phyloP scores from a whole-genome alignment of 2,113 vertebrate genomes.

The Poeciliopsis turrubarensis region DNA sequence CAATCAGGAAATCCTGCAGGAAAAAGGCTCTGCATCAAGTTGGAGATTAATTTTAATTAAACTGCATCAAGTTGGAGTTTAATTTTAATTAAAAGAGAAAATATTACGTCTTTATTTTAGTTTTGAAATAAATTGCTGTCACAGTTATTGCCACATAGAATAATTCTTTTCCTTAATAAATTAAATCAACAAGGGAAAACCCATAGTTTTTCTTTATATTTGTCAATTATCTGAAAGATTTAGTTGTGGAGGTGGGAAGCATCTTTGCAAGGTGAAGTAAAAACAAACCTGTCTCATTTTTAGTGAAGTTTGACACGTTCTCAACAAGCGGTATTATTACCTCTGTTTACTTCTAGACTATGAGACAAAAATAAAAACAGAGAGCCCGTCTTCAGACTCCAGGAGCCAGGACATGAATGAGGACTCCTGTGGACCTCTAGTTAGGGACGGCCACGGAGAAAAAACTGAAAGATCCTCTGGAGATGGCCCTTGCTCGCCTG shows the following conservation, averaged over 20 bases:
- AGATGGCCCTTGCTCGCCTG: conserved; percentile 82
- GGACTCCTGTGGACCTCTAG: conserved; percentile 85
- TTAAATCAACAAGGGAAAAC: no score
- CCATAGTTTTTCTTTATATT: background rate
- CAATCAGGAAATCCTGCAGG: background rate
- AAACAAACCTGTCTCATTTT: background rate
- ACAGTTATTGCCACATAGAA: background rate
- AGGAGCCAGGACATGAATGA: conserved; percentile 90
- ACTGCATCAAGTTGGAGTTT: background rate
- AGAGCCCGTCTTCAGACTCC: conserved; percentile 89
- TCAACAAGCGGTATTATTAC: background rate
- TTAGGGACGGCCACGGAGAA: conserved; percentile 81
- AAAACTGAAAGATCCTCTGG: conserved; percentile 56
- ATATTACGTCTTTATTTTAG: background rate
- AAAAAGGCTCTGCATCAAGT: background rate
- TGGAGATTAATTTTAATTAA: background rate
- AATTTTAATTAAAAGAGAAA: no score
- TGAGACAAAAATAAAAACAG: conserved; percentile 85
- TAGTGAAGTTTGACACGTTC: background rate
- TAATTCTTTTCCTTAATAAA: no score
- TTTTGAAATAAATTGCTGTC: background rate
- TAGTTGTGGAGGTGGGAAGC: background rate
- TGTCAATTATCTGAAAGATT: background rate
- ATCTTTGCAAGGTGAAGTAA: no score
- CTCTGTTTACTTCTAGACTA: conserved; percentile 77